Evolutionary conservation across 2,888 invertebrate genomes (phyloP).

Genomic region (Hipparchia semele): DNA sequence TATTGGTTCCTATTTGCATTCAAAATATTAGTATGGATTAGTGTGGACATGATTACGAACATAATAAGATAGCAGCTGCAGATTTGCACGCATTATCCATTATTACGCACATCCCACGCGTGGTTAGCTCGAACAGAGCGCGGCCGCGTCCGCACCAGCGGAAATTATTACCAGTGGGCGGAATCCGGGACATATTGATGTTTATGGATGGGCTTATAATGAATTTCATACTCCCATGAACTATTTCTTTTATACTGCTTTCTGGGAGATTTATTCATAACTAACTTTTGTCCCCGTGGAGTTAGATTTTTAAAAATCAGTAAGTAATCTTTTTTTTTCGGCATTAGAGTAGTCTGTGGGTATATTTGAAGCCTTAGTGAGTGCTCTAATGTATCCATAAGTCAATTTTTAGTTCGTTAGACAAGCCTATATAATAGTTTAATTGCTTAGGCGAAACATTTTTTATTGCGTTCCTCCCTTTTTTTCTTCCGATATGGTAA

Average conservation of each 20-base stretch:
- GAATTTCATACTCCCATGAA: not conserved
- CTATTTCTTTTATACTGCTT: not conserved
- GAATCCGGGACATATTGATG: slow-evolving; percentile 70
- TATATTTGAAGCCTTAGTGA: no score
- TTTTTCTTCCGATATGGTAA: no score
- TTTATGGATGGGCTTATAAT: slow-evolving; percentile 29
- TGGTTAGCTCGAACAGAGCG: slow-evolving; percentile 52
- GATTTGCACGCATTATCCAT: slow-evolving; percentile 38
- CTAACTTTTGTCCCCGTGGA: not conserved
- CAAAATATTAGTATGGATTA: no score
- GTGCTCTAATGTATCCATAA: no score
- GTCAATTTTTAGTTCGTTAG: no score
- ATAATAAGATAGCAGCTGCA: slow-evolving; percentile 29
- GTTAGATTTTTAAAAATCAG: no score
- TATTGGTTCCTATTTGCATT: no score
- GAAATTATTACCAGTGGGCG: slow-evolving; percentile 63
- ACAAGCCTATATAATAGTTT: no score
- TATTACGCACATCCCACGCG: slow-evolving; percentile 62
- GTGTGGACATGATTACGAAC: not conserved
- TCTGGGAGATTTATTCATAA: not conserved
- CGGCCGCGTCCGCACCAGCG: slow-evolving; percentile 71
- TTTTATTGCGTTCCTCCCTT: no score
- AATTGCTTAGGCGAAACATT: no score
- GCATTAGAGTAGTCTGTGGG: no score
- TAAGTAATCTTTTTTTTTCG: no score